A percentile compares a stretch with the other conserved stretches of the same genome.
Conservation (phyloP, 1,140 invertebrate species). For the Thaumetopoea pityocampa region DNA sequence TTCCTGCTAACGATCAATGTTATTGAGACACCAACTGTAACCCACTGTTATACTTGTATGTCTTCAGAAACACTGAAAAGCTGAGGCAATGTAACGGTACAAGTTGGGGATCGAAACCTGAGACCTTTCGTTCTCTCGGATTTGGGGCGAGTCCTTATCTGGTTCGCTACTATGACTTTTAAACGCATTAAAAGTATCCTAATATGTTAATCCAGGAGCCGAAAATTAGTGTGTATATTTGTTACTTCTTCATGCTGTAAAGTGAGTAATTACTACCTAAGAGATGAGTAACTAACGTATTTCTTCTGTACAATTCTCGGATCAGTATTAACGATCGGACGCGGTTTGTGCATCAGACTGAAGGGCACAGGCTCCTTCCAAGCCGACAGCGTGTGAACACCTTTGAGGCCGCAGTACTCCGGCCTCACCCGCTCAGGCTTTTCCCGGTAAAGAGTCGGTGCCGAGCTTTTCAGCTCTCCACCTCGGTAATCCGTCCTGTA, state of each 20-base stretch:
- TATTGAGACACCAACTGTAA: no score
- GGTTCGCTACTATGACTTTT: no score
- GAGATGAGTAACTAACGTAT: conserved; percentile 31
- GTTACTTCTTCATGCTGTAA: not conserved
- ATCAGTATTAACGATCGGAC: conserved; percentile 35
- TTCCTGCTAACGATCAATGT: no score
- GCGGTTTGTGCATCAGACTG: conserved; percentile 26
- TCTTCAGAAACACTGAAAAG: no score
- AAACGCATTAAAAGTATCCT: no score
- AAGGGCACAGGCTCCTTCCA: conserved; percentile 34
- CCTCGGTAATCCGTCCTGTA: conserved; percentile 33
- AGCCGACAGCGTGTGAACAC: conserved; percentile 32
- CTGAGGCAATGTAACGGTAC: no score
- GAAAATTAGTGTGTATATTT: no score
- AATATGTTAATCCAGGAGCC: no score
- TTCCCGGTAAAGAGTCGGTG: conserved; percentile 21
- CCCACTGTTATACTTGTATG: no score
- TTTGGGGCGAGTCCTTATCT: no score
- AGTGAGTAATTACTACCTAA: not conserved
- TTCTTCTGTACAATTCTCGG: conserved; percentile 29
- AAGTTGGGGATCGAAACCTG: no score
- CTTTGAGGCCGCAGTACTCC: conserved; percentile 22
- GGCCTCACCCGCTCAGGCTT: conserved; percentile 7
- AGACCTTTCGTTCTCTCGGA: no score
- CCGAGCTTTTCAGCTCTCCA: conserved; percentile 18